phyloP scores from a whole-genome alignment of 1,140 invertebrate species.

The Meloidogyne hapla region DNA sequence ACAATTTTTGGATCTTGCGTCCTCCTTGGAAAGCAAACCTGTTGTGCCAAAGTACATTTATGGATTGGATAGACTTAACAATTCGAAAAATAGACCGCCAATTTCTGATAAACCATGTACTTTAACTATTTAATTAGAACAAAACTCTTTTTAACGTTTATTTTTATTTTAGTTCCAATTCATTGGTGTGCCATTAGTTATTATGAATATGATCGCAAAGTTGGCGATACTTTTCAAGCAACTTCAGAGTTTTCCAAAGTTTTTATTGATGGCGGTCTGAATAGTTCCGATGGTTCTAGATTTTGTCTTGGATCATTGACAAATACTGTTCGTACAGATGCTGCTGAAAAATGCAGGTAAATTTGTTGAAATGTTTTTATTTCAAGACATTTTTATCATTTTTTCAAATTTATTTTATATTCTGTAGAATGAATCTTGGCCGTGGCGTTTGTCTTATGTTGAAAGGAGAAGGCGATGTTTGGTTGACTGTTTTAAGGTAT shows the following conservation, averaged over 20 bases:
- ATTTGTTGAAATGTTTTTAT: neutral
- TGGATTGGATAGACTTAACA: slow-evolving; percentile 39
- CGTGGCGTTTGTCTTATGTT: slow-evolving; percentile 36
- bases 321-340: slow-evolving; percentile 23
- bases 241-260: slow-evolving; percentile 28
- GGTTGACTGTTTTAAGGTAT: slow-evolving; percentile 32
- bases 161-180: slow-evolving; percentile 24
- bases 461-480: slow-evolving; percentile 49
- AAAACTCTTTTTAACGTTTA: neutral
- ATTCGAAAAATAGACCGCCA: slow-evolving; percentile 24
- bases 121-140: neutral
- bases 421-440: slow-evolving; percentile 28
- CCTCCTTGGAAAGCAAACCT: neutral
- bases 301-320: slow-evolving; percentile 39
- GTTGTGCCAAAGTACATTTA: slow-evolving; percentile 34
- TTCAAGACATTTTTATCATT: neutral
- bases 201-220: slow-evolving; percentile 34
- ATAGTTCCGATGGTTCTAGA: slow-evolving; percentile 21
- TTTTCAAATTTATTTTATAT: slow-evolving; percentile 6
- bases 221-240: slow-evolving; percentile 42
- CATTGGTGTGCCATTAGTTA: slow-evolving; percentile 37
- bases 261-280: slow-evolving; percentile 40
- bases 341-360: slow-evolving; percentile 26
- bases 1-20: neutral
- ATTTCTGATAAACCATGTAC: slow-evolving; percentile 41